phyloP scores from a whole-genome alignment of 2,888 invertebrate genomes.

The Rotaria socialis region DNA sequence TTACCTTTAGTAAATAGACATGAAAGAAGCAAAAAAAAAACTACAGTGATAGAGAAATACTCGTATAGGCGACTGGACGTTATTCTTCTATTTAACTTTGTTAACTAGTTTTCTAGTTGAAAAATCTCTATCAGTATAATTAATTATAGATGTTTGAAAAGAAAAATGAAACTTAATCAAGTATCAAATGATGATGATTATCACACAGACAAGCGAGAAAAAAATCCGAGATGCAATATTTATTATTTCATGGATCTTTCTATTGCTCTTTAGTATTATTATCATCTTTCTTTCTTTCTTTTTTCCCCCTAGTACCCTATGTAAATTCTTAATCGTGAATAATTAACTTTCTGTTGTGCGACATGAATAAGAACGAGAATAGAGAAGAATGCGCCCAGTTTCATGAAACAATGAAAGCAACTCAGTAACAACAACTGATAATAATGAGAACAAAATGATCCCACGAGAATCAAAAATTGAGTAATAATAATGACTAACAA shows the following conservation, averaged over 20 bases:
- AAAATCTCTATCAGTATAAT: background rate
- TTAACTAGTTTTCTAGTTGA: background rate
- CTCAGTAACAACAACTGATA: background rate
- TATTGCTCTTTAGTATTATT: background rate
- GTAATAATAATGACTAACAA: background rate
- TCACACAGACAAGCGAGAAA: background rate
- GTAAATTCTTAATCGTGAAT: constrained; percentile 29
- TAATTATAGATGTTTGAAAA: background rate
- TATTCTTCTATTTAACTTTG: background rate
- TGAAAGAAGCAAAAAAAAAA: background rate
- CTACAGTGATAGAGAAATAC: background rate
- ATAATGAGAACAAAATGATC: background rate
- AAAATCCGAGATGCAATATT: background rate
- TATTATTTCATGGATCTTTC: background rate
- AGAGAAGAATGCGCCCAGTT: background rate
- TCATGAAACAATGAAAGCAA: background rate
- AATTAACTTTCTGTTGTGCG: background rate
- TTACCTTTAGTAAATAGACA: constrained; percentile 16
- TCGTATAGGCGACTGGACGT: background rate
- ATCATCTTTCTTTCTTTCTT: background rate
- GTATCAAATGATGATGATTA: background rate
- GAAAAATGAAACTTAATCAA: background rate
- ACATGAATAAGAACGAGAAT: background rate
- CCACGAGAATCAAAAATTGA: background rate
- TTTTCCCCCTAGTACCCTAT: background rate